Conservation (phyloP, 2,888 invertebrate genomes). For the Cheilosia grossa region DNA sequence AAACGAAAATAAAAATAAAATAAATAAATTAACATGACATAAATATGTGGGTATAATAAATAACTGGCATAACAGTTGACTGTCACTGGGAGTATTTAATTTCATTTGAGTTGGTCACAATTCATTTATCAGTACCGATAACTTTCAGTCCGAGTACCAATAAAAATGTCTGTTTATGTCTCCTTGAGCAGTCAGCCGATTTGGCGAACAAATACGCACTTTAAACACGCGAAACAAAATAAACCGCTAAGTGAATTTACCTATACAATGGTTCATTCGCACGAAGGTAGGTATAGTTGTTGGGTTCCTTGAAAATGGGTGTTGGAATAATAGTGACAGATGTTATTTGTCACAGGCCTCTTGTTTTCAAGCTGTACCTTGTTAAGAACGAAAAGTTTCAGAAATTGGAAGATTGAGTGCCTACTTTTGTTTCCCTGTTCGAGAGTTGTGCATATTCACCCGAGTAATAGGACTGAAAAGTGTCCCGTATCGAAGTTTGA, state of each 20-base stretch:
- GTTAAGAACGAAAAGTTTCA: too few species aligned
- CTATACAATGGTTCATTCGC: background rate
- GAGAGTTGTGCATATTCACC: too few species aligned
- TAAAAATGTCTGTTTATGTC: conserved; percentile 22
- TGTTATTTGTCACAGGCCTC: too few species aligned
- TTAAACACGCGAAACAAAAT: conserved; percentile 23
- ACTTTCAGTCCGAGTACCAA: conserved; percentile 5
- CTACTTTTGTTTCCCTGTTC: too few species aligned
- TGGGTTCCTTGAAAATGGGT: background rate
- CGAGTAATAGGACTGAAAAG: too few species aligned
- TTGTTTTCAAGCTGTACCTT: too few species aligned
- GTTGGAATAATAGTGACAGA: too few species aligned
- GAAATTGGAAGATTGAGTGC: too few species aligned
- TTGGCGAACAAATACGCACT: conserved; percentile 36
- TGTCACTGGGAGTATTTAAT: background rate
- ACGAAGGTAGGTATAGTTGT: too few species aligned
- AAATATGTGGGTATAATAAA: background rate
- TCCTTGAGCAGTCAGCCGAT: conserved; percentile 25
- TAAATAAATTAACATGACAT: background rate
- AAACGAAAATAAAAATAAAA: conserved; percentile 9
- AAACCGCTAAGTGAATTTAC: conserved; percentile 6
- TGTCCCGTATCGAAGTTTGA: too few species aligned
- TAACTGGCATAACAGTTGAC: background rate
- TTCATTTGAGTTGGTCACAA: background rate
- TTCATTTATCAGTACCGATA: background rate